phyloP scores from a whole-genome alignment of 2,888 invertebrate genomes.

The Trissolcus japonicus region DNA sequence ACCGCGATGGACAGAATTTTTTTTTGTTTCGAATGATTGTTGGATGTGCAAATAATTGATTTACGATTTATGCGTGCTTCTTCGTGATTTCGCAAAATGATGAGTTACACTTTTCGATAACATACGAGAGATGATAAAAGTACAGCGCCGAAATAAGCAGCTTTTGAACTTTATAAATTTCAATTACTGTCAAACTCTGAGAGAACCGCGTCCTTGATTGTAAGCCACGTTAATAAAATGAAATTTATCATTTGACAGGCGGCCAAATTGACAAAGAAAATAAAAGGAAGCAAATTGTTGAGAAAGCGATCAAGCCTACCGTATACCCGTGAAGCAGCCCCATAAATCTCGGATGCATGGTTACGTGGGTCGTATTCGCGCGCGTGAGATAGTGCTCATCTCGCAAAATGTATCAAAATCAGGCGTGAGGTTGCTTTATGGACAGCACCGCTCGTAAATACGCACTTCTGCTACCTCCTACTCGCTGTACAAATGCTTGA shows the following conservation, averaged over 20 bases:
- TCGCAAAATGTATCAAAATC: slow-evolving; percentile 76
- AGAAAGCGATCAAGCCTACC: slow-evolving; percentile 56
- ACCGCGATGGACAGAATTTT: too few species aligned
- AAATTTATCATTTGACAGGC: slow-evolving; percentile 26
- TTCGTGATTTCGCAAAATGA: too few species aligned
- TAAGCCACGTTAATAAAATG: slow-evolving; percentile 28
- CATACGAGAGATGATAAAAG: background rate
- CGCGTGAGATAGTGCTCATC: slow-evolving; percentile 75
- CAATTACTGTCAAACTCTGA: slow-evolving; percentile 27
- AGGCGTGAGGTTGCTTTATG: slow-evolving; percentile 77
- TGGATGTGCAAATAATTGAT: too few species aligned
- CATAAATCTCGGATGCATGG: slow-evolving; percentile 74
- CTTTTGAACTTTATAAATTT: slow-evolving; percentile 33
- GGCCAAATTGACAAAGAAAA: slow-evolving; percentile 37
- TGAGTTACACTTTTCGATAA: too few species aligned
- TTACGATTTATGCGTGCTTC: too few species aligned
- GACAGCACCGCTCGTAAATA: slow-evolving; percentile 77
- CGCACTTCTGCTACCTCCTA: slow-evolving; percentile 75
- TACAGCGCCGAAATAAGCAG: slow-evolving; percentile 4
- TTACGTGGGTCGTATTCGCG: slow-evolving; percentile 76
- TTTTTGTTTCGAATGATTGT: too few species aligned
- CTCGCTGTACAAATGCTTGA: slow-evolving; percentile 65
- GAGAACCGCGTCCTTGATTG: slow-evolving; percentile 5
- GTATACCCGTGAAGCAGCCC: slow-evolving; percentile 66
- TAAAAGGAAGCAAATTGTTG: slow-evolving; percentile 44